phyloP scores from a whole-genome alignment of 1,140 invertebrate genomes.

The Copidosoma floridanum region DNA sequence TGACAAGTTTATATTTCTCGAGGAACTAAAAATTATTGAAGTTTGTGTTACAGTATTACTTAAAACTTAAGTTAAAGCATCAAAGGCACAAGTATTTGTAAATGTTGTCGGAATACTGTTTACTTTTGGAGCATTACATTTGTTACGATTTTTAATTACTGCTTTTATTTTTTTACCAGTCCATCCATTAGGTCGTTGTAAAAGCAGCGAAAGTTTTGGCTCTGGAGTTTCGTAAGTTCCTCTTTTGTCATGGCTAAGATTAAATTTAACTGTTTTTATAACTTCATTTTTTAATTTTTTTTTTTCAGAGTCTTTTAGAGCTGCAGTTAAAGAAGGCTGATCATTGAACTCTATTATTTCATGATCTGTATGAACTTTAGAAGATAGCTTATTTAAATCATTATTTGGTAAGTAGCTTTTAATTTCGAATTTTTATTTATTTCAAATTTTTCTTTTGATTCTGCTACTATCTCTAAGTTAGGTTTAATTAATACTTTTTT shows the following conservation, averaged over 20 bases:
- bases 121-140: not conserved
- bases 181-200: not conserved
- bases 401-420: not conserved
- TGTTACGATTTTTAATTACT: not conserved
- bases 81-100: not conserved
- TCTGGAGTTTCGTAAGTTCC: not conserved
- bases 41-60: too few relatives aligned
- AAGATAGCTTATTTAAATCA: not conserved
- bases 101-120: not conserved
- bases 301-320: not conserved
- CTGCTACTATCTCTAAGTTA: not conserved
- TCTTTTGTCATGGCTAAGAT: not conserved
- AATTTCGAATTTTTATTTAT: not conserved
- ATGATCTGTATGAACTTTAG: not conserved
- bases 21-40: too few relatives aligned
- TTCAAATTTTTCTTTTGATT: not conserved
- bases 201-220: not conserved
- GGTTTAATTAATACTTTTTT: too few relatives aligned
- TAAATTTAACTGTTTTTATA: not conserved
- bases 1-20: too few relatives aligned
- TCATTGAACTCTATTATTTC: not conserved
- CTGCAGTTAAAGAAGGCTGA: not conserved
- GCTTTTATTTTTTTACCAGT: not conserved
- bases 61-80: not conserved
- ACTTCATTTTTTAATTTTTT: not conserved